phyloP scores from a whole-genome alignment of 2,113 vertebrate species.

The Cyanistes caeruleus region DNA sequence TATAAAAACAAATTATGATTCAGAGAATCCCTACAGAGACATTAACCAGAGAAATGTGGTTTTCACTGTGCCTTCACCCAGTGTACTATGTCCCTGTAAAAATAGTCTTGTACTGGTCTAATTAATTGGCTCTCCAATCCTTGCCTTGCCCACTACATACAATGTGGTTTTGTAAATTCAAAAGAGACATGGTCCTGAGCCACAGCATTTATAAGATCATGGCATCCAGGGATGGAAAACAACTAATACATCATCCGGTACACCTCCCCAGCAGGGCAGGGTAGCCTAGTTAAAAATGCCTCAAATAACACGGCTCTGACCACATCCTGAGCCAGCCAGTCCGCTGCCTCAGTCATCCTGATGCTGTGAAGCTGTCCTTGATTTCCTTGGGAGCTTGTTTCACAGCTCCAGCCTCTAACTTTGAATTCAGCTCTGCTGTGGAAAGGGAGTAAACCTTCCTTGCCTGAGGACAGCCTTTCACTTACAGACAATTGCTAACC shows the following conservation, averaged over 20 bases:
- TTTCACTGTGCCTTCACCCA: neutral
- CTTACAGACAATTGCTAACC: neutral
- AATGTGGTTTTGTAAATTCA: constrained; percentile 41
- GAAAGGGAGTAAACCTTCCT: neutral
- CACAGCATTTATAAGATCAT: constrained; percentile 31
- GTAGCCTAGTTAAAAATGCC: constrained; percentile 12
- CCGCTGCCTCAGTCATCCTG: neutral
- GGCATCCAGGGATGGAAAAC: constrained; percentile 8
- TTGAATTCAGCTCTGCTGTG: neutral
- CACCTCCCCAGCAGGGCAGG: neutral
- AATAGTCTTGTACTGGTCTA: neutral
- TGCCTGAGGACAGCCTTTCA: neutral
- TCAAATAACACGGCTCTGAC: constrained; percentile 23
- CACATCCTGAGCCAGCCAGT: neutral
- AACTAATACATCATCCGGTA: constrained; percentile 7
- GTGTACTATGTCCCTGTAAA: neutral
- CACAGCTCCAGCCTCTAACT: neutral
- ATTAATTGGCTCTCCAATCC: constrained; percentile 32
- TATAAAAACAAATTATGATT: constrained; percentile 55
- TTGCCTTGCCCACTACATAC: neutral
- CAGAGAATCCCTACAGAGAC: constrained; percentile 33
- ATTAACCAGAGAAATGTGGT: constrained; percentile 31
- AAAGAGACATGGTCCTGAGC: constrained; percentile 28
- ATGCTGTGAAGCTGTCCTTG: neutral
- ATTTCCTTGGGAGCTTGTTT: neutral